A percentile compares a stretch with the other conserved stretches of the same genome.
phyloP scores from a whole-genome alignment of 1,140 invertebrate species.

The Sarcophaga peregrina region DNA sequence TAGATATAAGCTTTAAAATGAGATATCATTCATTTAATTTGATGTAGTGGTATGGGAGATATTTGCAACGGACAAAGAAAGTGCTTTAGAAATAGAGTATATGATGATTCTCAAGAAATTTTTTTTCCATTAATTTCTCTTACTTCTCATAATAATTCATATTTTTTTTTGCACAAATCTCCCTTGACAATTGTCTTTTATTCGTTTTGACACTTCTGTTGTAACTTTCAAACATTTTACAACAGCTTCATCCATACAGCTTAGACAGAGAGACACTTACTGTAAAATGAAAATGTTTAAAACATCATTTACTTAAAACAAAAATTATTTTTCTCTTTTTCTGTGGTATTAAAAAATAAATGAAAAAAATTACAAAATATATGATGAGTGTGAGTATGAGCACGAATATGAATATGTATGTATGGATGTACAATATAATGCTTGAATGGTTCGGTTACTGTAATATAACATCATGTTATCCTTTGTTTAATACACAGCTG shows the following conservation, averaged over 20 bases:
- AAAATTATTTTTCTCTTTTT: no score
- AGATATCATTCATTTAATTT: no score
- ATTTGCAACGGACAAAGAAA: no score
- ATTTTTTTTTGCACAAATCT: neutral
- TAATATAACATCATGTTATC: neutral
- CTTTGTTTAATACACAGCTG: neutral
- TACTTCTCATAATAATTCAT: no score
- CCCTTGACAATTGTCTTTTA: neutral
- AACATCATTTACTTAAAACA: neutral
- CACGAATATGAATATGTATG: neutral
- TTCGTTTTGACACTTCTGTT: slow-evolving; percentile 1
- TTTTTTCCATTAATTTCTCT: no score
- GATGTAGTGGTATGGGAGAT: no score
- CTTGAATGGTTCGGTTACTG: no score
- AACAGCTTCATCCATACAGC: neutral
- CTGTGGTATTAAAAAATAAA: neutral
- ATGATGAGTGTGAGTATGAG: neutral
- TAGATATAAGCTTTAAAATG: no score
- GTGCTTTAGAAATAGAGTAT: no score
- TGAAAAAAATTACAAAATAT: neutral
- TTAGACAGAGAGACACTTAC: neutral
- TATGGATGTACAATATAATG: no score
- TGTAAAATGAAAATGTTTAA: neutral
- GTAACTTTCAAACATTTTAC: neutral
- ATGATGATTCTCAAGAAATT: no score